Percentiles rank a stretch among this genome's conserved stretches.
Evolutionary conservation across 2,113 vertebrate genomes (phyloP).

Genomic region (Hippolais icterina): DNA sequence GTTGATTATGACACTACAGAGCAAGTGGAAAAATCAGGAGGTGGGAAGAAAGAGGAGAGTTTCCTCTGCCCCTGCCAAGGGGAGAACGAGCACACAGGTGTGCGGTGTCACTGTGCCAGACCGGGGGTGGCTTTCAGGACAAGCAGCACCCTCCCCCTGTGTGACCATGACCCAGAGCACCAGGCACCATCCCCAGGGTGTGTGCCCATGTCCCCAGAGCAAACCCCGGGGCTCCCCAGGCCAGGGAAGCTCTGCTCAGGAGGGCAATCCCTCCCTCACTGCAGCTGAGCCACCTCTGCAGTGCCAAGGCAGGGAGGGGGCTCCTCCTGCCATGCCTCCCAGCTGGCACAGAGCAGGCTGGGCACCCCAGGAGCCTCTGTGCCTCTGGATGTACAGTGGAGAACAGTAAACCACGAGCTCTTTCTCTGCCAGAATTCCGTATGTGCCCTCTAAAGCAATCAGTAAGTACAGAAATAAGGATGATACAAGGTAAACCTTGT

Average conservation of each 20-base stretch:
- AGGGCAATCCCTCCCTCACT: neutral
- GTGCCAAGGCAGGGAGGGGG: neutral
- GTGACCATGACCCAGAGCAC: rapidly evolving
- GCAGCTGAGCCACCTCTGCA: neutral
- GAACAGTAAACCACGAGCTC: neutral
- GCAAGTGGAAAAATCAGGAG: neutral
- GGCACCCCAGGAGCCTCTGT: neutral
- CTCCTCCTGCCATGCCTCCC: neutral
- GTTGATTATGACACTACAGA: neutral
- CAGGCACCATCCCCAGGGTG: rapidly evolving
- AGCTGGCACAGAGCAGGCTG: neutral
- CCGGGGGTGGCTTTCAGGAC: neutral
- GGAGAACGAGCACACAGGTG: rapidly evolving
- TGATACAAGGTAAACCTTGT: rapidly evolving
- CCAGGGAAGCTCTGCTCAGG: neutral
- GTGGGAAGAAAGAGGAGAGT: rapidly evolving
- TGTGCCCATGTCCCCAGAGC: rapidly evolving
- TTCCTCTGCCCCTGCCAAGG: neutral
- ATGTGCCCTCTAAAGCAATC: neutral
- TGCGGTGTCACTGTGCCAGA: neutral
- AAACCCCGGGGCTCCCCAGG: rapidly evolving
- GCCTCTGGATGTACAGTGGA: neutral
- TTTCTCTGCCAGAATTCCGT: neutral
- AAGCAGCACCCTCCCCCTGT: neutral
- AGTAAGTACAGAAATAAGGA: neutral